phyloP scores from a whole-genome alignment of 1,140 invertebrate species.

The Lamellibrachia luymesi region DNA sequence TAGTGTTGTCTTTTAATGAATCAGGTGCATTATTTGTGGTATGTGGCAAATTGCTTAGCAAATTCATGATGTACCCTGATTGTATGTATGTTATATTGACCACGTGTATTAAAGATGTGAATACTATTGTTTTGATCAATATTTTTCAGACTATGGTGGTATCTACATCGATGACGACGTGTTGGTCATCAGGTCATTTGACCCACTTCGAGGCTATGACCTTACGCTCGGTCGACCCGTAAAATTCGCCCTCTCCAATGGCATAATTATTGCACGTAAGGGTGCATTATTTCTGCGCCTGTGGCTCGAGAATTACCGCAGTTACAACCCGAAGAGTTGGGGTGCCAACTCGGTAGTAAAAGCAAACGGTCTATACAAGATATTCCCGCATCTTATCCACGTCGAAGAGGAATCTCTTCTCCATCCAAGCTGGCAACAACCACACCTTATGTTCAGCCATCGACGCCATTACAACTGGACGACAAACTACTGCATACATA shows the following conservation, averaged over 20 bases:
- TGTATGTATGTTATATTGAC: no score
- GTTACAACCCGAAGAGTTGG: conserved; percentile 15
- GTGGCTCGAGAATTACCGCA: conserved; percentile 17
- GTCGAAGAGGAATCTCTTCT: conserved; percentile 19
- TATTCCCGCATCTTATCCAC: conserved; percentile 16
- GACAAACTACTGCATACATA: conserved; percentile 21
- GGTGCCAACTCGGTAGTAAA: background rate
- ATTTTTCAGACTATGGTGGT: conserved; percentile 14
- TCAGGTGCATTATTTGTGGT: no score
- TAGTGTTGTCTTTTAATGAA: background rate
- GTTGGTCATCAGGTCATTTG: conserved; percentile 9
- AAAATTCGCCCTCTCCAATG: conserved; percentile 4
- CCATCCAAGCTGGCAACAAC: conserved; percentile 12
- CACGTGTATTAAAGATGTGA: background rate
- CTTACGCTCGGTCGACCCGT: conserved; percentile 11
- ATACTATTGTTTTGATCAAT: background rate
- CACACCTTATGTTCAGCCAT: conserved; percentile 10
- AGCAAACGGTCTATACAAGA: background rate
- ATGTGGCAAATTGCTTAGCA: no score
- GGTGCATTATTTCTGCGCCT: conserved; percentile 18
- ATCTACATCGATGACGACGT: conserved; percentile 20
- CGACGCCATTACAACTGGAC: conserved; percentile 23
- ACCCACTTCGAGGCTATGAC: conserved; percentile 7
- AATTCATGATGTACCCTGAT: no score
- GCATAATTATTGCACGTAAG: conserved; percentile 16